A percentile compares a stretch with the other conserved stretches of the same genome.
These are phyloP conservation scores for Tetranychus truncatus DNA, from an alignment of 2,888 invertebrate genomes.

Conservation along the genomic window DNA sequence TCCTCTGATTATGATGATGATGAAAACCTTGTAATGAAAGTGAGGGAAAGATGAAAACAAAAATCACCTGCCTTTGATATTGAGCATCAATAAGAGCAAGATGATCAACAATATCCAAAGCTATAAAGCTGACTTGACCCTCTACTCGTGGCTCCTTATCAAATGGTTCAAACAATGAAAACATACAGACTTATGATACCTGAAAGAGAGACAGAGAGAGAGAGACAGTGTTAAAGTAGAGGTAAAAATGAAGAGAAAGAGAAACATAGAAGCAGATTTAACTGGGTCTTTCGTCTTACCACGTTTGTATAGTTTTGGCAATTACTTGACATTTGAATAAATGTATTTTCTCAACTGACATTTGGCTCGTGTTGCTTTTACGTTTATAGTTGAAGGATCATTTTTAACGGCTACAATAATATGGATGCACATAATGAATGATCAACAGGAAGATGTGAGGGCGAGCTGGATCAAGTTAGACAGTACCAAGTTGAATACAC, in stretches of 20 bases:
- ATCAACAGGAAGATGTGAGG: conserved; percentile 1
- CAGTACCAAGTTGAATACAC: no score
- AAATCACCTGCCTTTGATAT: not conserved
- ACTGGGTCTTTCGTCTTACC: not conserved
- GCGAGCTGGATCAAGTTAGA: not conserved
- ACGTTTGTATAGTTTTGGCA: not conserved
- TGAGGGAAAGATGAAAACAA: not conserved
- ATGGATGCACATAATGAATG: not conserved
- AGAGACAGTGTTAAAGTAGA: not conserved
- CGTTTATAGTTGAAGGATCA: not conserved
- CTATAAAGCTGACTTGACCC: not conserved
- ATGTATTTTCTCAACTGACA: not conserved
- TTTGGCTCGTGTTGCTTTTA: not conserved
- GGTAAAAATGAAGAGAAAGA: not conserved
- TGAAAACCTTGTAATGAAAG: not conserved
- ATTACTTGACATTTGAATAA: conserved; percentile 1
- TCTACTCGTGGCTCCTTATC: not conserved
- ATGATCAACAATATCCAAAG: not conserved
- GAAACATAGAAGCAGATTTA: not conserved
- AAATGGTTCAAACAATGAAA: not conserved
- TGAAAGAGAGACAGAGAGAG: not conserved
- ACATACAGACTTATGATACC: no score
- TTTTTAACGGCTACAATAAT: not conserved
- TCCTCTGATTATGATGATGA: not conserved
- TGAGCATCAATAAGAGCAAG: not conserved